phyloP scores from a whole-genome alignment of 2,113 vertebrate species.

The Tautogolabrus adspersus region DNA sequence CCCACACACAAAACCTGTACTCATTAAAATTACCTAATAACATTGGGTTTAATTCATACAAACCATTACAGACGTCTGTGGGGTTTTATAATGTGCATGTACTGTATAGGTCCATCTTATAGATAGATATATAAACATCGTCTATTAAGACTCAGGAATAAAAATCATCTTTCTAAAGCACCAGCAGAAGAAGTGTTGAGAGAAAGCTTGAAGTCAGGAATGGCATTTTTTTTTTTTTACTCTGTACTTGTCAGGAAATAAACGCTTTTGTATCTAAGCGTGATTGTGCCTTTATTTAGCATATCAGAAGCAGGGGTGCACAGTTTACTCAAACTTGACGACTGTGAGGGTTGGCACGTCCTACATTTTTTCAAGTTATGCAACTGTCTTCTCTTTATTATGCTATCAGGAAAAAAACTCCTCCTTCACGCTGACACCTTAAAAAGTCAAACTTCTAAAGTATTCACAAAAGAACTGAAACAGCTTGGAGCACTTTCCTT shows the following conservation, averaged over 20 bases:
- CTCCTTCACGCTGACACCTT: background rate
- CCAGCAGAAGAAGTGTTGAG: background rate
- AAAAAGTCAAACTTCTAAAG: conserved; percentile 7
- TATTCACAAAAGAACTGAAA: background rate
- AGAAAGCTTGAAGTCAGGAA: conserved; percentile 3
- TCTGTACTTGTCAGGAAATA: conserved; percentile 29
- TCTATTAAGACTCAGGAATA: no score
- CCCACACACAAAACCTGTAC: no score
- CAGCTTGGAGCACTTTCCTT: conserved; percentile 5
- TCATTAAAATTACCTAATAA: no score
- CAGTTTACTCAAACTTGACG: conserved; percentile 11
- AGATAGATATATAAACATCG: no score
- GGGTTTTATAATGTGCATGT: no score
- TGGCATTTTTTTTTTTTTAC: background rate
- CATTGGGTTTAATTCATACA: no score
- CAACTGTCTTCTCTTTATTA: conserved; percentile 30
- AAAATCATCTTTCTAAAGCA: no score
- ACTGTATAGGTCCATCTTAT: no score
- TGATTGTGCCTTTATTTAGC: conserved; percentile 40
- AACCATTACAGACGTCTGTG: no score
- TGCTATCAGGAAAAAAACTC: conserved; percentile 19
- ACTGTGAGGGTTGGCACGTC: conserved; percentile 2
- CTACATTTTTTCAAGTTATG: conserved; percentile 30
- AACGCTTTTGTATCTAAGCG: conserved; percentile 18
- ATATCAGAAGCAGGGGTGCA: conserved; percentile 2